Base-by-base conservation (phyloP, 2,888 invertebrate genomes). In the Leucozona laternaria region DNA sequence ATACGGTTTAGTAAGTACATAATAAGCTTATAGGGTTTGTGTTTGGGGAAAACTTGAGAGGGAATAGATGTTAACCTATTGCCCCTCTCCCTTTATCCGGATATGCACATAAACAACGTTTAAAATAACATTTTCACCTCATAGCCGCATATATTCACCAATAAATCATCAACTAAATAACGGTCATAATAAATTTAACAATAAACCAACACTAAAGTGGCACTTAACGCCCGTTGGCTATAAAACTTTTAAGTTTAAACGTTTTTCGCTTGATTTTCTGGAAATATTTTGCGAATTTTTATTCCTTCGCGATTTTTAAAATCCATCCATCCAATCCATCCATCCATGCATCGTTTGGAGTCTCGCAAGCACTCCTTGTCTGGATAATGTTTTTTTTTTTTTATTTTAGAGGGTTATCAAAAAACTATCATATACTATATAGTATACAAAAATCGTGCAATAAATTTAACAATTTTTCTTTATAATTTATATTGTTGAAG, bases 181-280 rank as follows among this genome's bases (percentile, higher is more conserved):
- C 78, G 86, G 82, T 66, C 78, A 53, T 82, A 82, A 86, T 86
- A 86, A 86, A 86, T 86, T 82, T 71, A 78, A 78, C 82, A 82
- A 82, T 82, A 86, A 86, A 86, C 86, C 86, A 86, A 86, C 86
- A 86, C 82, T 82, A 86, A 86, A 82, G 82, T 86, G 86, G 86
- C 78, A 86, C 82, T 86, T 86, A 79, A 75, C 75, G 70, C 78
- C 86, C 82, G 78, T 40, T 15, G 71, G 86, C 78, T 17, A 78
- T 78, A 58, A 57, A 73, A 75, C 45, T 86, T 82, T 58, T 73
- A 57, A 55, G 58, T 57, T 79, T 78, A 82, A 86, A 82, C 71
- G 81, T 72, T 78, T 70, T 82, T 75, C 71, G 73, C 66, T 53
- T 64, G 22, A 60, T 72, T 79, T 73, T 45, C 28, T 40, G 22